Evolutionary conservation across 2,888 invertebrate species (phyloP), one percentile per base, ranked within the genome.

Genomic region (Scaptomyza parva): DNA sequence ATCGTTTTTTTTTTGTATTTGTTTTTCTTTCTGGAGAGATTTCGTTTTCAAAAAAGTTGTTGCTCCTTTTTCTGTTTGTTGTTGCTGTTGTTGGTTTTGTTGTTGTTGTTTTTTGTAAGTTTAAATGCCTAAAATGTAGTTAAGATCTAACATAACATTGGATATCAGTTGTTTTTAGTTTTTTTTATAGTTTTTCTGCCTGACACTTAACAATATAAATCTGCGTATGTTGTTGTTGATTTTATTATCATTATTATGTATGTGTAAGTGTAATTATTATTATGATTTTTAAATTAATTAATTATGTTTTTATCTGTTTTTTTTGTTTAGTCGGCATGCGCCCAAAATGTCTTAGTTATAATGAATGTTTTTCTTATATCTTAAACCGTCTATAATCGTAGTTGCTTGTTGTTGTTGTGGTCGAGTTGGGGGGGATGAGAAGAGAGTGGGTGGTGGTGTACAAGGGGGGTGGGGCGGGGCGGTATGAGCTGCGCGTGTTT

Each of bases 301-400:
- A n/a, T n/a, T n/a, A n/a, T n/a, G n/a, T n/a, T 45, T 60, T 48
- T 28, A 65, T 52, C 64, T 70, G 62, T 70, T 61, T 71, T 37
- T 70, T 61, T 71, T 37, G 17, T 70, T 74, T 57, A 70, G 62
- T 69, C 64, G 83, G 76, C 80, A 22, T 53, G 52, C 43, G 78
- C 81, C 86, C 75, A 78, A 78, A 84, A 86, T 88, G 82, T 88
- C 85, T 84, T 86, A 88, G 65, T 86, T 60, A 66, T 85, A 73
- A 73, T 87, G 77, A 79, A 79, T 86, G 80, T 87, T 66, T 60
- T 47, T 51, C 52, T 70, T 79, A 70, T 50, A 59, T 52, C 47
- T 62, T 82, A 79, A 78, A 72, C 80, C 80, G 28, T 83, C 76
- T 71, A 76, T 70, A 74, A 85, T 88, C 65, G 73, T 86, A 83